These are phyloP conservation scores for Cichlasoma orientale DNA, from an alignment of 2,797 vertebrate genomes.

Conservation along the genomic window DNA sequence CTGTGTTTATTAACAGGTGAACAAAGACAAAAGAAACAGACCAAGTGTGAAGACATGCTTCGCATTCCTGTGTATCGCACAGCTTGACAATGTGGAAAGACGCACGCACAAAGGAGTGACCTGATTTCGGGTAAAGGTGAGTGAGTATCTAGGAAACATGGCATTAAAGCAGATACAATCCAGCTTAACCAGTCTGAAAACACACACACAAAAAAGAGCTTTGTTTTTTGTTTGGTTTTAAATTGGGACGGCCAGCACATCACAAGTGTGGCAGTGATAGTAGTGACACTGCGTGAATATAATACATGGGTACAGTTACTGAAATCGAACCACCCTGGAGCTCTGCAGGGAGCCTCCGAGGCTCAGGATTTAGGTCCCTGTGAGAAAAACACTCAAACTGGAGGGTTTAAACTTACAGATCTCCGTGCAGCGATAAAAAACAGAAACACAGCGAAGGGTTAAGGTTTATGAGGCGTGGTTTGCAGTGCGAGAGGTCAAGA, in stretches of 20 bases:
- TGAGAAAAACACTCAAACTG: neutral
- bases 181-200: neutral
- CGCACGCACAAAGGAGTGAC: neutral
- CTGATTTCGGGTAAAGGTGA: neutral
- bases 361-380: neutral
- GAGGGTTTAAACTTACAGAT: neutral
- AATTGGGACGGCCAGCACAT: neutral
- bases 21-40: neutral
- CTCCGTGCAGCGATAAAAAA: no score
- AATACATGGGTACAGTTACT: neutral
- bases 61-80: constrained; percentile 18
- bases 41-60: neutral
- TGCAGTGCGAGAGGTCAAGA: neutral
- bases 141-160: neutral
- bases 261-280: neutral
- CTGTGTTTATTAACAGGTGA: neutral
- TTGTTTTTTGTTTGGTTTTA: neutral
- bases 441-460: neutral
- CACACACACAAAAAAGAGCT: neutral
- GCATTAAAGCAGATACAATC: neutral
- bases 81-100: neutral
- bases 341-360: neutral
- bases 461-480: neutral
- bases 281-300: neutral
- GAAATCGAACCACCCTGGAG: neutral